phyloP scores from a whole-genome alignment of 2,888 invertebrate species.

The Xestia rhomboidea region DNA sequence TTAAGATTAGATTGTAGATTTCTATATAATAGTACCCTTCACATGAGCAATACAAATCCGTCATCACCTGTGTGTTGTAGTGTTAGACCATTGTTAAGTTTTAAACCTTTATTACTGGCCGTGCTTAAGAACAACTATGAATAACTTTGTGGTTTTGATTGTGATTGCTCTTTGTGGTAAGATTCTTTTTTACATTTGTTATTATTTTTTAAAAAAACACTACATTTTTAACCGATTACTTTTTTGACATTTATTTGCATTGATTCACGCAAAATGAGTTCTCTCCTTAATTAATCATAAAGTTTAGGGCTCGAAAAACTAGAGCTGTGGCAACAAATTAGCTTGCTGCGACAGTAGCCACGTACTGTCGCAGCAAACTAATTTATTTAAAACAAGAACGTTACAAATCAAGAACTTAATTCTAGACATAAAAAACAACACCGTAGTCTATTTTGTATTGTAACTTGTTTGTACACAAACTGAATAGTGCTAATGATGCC shows the following conservation, averaged over 20 bases:
- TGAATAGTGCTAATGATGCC: neutral
- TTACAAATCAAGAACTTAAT: too few relatives aligned
- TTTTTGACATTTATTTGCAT: neutral
- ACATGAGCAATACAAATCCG: neutral
- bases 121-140: neutral
- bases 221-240: too few relatives aligned
- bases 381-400: too few relatives aligned
- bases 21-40: neutral
- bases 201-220: neutral
- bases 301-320: neutral
- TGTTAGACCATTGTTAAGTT: neutral
- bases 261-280: neutral
- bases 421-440: too few relatives aligned
- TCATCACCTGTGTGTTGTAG: neutral
- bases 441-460: neutral
- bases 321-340: too few relatives aligned
- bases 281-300: neutral
- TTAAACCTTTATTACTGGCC: neutral
- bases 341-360: too few relatives aligned
- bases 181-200: neutral
- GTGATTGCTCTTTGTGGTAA: slow-evolving; percentile 41
- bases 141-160: slow-evolving; percentile 17
- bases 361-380: neutral
- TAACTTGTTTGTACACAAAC: too few relatives aligned
- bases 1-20: slow-evolving; percentile 26